Percentiles rank a stretch among this genome's conserved stretches.
Conservation (phyloP, 2,113 vertebrate genomes). For the Lipophrys pholis region DNA sequence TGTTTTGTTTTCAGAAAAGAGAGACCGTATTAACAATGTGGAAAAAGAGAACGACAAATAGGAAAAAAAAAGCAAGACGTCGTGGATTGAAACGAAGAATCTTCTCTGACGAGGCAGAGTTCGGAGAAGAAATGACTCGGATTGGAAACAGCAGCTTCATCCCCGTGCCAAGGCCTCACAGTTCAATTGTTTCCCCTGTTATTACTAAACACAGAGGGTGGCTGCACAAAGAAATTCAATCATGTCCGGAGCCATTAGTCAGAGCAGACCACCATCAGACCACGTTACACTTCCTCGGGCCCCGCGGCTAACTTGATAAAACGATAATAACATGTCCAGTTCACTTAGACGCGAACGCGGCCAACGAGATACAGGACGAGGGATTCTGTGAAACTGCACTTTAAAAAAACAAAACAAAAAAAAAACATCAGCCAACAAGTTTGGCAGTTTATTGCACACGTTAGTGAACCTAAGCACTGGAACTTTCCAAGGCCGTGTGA, state of each 20-base stretch:
- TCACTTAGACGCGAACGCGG: slow-evolving; percentile 46
- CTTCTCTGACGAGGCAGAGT: too few species aligned
- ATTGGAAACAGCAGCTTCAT: too few species aligned
- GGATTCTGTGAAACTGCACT: slow-evolving; percentile 4
- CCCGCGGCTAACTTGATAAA: slow-evolving; percentile 58
- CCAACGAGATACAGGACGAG: slow-evolving; percentile 17
- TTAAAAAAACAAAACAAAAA: slow-evolving; percentile 16
- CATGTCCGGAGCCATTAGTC: slow-evolving; percentile 54
- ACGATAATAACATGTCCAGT: slow-evolving; percentile 51
- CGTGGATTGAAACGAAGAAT: too few species aligned
- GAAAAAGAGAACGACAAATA: too few species aligned
- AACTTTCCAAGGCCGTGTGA: slow-evolving; percentile 22
- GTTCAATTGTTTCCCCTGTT: slow-evolving; percentile 14
- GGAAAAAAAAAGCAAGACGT: too few species aligned
- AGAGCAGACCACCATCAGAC: slow-evolving; percentile 36
- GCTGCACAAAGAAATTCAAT: slow-evolving; percentile 56
- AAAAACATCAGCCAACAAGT: too few species aligned
- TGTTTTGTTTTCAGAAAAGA: too few species aligned
- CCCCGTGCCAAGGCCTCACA: neutral
- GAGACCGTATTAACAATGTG: too few species aligned
- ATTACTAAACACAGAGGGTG: slow-evolving; percentile 26
- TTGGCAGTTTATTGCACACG: neutral
- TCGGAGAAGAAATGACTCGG: too few species aligned
- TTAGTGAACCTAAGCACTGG: neutral
- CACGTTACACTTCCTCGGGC: slow-evolving; percentile 36